These are phyloP conservation scores for Caretta caretta DNA, from an alignment of 2,113 vertebrate genomes.

Conservation along the genomic window DNA sequence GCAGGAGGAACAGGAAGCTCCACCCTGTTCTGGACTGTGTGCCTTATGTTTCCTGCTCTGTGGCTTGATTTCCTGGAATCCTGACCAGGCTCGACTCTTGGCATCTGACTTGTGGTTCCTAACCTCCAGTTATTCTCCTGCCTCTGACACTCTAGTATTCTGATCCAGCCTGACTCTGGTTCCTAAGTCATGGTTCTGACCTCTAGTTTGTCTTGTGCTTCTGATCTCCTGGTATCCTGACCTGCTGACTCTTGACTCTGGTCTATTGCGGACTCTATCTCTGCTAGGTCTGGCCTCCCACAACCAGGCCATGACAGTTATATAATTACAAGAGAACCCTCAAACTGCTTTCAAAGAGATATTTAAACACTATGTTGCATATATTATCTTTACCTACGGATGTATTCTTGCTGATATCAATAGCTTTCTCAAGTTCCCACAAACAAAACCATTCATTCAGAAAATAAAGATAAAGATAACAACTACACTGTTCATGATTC, in stretches of 20 bases:
- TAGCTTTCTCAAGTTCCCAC: too few relatives aligned
- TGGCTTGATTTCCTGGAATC: background rate
- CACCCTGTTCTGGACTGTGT: background rate
- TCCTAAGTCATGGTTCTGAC: background rate
- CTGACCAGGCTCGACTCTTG: background rate
- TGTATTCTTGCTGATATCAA: too few relatives aligned
- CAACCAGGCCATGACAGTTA: background rate
- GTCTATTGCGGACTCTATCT: background rate
- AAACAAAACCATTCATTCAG: too few relatives aligned
- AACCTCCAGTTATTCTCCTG: background rate
- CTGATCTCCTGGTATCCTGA: background rate
- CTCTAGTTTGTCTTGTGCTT: background rate
- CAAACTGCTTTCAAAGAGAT: background rate
- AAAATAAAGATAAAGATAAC: too few relatives aligned
- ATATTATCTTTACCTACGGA: too few relatives aligned
- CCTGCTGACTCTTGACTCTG: background rate
- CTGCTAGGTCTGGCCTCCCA: background rate
- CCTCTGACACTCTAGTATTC: background rate
- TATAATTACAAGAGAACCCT: background rate
- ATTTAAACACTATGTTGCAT: too few relatives aligned
- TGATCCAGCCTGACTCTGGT: background rate
- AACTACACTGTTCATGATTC: too few relatives aligned
- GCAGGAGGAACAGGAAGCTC: background rate
- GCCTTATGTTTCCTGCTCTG: background rate
- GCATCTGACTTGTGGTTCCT: background rate